Evolutionary conservation across 2,797 vertebrate genomes (phyloP), one percentile per base, ranked within the genome.

Genomic region (Eurystomus glaucurus): DNA sequence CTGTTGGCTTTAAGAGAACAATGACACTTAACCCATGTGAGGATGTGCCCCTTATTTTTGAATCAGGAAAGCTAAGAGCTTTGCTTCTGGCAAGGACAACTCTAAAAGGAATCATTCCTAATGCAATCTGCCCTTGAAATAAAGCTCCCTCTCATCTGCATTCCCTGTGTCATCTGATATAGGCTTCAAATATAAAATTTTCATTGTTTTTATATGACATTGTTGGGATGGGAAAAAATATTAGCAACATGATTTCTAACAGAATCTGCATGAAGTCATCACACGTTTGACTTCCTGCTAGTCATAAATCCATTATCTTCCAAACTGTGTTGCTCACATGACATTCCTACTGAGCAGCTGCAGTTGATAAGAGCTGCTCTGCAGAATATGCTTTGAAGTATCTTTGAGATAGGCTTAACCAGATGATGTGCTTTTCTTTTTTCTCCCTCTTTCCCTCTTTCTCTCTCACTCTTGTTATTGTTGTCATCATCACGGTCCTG

Each of bases 261-360:
- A 97, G 94, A 97, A 96, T 96, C 94, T 96, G 91, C 88, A 81
- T 75, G 88, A 94, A 97, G 76, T 92, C 62, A 52, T 96, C 88
- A 95, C 95, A 97, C 87, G n/a, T 97, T 97, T 97, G 94, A 94
- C 96, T 98, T 98, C 93, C 96, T 98, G 88, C 85, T 96, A 96
- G 95, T 94, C 95, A 70, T 95, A 97, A 97, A 97, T 95, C 95
- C 93, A 96, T 97, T 97, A 92, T 97, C 95, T 97, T 96, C 82
- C 90, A 96, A 97, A 95, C 92, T 48, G 28, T 79, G 60, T 71
- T 90, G 85, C 88, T 96, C 76, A 51, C 58, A 86, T 94, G 86
- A 96, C 97, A 93, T 96, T 96, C 82, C 77, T 95, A 87, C 90
- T 96, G 95, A 98, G 96, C 97, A 98, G 97, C 98, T 98, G 97